Evolutionary conservation across 2,113 vertebrate genomes (phyloP).

Genomic region (Zosterops hypoxanthus): DNA sequence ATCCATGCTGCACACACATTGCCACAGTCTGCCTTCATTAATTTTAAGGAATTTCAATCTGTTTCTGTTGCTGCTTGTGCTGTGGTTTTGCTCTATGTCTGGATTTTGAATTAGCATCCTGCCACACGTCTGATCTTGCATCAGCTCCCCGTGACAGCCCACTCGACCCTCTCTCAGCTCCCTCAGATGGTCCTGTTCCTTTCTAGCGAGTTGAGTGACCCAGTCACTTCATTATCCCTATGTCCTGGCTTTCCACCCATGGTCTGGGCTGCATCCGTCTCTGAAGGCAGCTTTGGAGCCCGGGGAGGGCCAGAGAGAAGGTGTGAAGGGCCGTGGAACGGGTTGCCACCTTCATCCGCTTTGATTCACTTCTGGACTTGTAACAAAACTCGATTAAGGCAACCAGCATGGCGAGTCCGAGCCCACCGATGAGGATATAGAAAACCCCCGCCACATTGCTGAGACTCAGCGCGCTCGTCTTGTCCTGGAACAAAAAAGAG

Average conservation of each 20-base stretch:
- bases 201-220: not conserved
- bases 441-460: conserved; percentile 99
- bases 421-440: conserved; percentile 99
- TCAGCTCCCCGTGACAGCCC: not conserved
- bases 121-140: not conserved
- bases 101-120: not conserved
- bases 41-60: not conserved
- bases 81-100: not conserved
- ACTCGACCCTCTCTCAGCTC: not conserved
- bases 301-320: conserved; percentile 79
- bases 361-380: conserved; percentile 98
- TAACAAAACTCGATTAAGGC: conserved; percentile 99
- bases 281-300: conserved; percentile 79
- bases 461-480: conserved; percentile 97
- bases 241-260: conserved; percentile 3
- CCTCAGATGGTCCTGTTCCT: not conserved
- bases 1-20: not conserved
- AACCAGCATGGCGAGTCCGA: conserved; percentile 99
- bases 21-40: not conserved
- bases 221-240: not conserved
- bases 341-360: conserved; percentile 96
- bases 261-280: conserved; percentile 75
- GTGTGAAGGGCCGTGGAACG: conserved; percentile 84
- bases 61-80: not conserved
- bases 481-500: conserved; percentile 84